phyloP scores from a whole-genome alignment of 1,140 invertebrate genomes.

The Zaprionus inermis region DNA sequence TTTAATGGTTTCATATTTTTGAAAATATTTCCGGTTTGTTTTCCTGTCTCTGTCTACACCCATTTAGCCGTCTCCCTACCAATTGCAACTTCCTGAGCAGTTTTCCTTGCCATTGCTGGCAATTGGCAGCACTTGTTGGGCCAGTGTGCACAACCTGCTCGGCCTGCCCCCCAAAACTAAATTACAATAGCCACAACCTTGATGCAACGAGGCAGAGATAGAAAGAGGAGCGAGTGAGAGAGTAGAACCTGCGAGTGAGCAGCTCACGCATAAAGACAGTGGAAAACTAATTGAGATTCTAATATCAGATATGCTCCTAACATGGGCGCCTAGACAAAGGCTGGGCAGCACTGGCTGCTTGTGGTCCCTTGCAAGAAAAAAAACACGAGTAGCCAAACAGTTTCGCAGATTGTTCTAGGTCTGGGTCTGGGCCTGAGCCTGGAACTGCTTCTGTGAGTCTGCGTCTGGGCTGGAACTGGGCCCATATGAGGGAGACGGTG shows the following conservation, averaged over 20 bases:
- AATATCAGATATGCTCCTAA: slow-evolving; percentile 74
- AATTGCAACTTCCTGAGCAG: background rate
- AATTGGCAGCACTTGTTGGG: slow-evolving; percentile 28
- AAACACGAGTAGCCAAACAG: slow-evolving; percentile 57
- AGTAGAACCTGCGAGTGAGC: slow-evolving; percentile 9
- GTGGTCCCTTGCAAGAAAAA: slow-evolving; percentile 1
- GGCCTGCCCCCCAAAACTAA: slow-evolving; percentile 51
- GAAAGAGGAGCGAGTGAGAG: background rate
- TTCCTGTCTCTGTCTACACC: background rate
- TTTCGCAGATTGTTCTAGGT: slow-evolving; percentile 52
- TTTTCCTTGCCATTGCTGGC: slow-evolving; percentile 5
- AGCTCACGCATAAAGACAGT: slow-evolving; percentile 66
- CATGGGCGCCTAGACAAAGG: slow-evolving; percentile 66
- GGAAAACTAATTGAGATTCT: slow-evolving; percentile 81
- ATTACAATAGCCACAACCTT: slow-evolving; percentile 51
- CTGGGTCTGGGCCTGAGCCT: background rate
- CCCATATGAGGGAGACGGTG: slow-evolving; percentile 3
- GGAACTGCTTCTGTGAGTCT: slow-evolving; percentile 48
- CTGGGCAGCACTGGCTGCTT: slow-evolving; percentile 23
- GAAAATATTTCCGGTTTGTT: background rate
- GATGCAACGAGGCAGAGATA: background rate
- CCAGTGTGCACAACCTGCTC: slow-evolving; percentile 36
- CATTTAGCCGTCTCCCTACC: background rate
- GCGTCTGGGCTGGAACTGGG: background rate
- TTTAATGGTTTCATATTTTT: background rate